Evolutionary conservation across 2,888 invertebrate species (phyloP).

Genomic region (Rhimphoctona megacephalus): DNA sequence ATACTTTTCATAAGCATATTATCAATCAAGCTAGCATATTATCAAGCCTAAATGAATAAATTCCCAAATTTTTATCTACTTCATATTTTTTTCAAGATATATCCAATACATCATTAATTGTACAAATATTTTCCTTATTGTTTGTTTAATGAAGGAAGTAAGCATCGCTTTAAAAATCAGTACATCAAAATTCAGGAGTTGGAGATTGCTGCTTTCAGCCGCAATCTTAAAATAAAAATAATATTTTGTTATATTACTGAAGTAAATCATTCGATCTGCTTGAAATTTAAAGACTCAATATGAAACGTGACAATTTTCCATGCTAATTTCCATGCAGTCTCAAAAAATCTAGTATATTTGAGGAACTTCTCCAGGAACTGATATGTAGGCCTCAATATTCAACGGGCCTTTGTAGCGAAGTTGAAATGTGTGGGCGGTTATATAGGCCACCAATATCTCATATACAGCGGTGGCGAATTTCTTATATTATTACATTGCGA

Average conservation of each 20-base stretch:
- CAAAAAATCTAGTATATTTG: neutral
- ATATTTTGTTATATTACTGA: neutral
- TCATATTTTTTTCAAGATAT: neutral
- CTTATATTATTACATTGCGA: constrained; percentile 13
- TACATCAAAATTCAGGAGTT: neutral
- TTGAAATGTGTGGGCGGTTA: neutral
- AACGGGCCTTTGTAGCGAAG: neutral
- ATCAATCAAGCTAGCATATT: neutral
- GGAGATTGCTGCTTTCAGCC: neutral
- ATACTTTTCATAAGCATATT: neutral
- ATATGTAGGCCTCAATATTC: neutral
- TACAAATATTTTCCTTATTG: neutral
- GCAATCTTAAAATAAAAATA: neutral
- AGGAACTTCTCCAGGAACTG: neutral
- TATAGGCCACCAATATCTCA: neutral
- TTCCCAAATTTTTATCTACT: neutral
- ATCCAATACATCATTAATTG: neutral
- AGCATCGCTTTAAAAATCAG: neutral
- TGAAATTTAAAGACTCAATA: neutral
- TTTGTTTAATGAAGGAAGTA: too few species aligned
- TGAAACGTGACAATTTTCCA: neutral
- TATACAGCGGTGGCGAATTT: constrained; percentile 8
- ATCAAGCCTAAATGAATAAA: neutral
- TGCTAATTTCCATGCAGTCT: neutral
- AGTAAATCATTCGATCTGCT: neutral